Percentiles rank a stretch among this genome's conserved stretches.
Evolutionary conservation across 2,888 invertebrate genomes (phyloP).

Genomic region (Tryphoninae sp.): DNA sequence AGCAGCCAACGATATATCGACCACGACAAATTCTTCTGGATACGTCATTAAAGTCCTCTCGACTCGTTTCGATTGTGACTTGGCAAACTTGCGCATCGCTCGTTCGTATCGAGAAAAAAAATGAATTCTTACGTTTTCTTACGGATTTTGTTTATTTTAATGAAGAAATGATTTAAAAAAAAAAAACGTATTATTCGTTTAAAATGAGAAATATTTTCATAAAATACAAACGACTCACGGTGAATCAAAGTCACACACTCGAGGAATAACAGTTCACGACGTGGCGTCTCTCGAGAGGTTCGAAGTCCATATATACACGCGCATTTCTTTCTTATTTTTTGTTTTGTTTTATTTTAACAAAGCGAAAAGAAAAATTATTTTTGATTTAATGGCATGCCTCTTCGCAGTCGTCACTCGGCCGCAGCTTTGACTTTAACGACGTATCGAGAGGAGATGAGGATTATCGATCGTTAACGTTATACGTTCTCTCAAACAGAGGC

Average conservation of each 20-base stretch:
- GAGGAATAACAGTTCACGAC: not conserved
- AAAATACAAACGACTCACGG: not conserved
- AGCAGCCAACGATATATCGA: conserved; percentile 71
- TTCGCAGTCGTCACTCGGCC: conserved; percentile 56
- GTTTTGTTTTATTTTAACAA: conserved; percentile 2
- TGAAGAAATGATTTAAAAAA: too few relatives aligned
- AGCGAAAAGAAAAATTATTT: conserved; percentile 38
- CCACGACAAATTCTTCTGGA: conserved; percentile 68
- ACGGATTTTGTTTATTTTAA: not conserved
- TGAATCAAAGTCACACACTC: not conserved
- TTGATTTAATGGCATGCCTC: conserved; percentile 55
- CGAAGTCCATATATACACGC: not conserved
- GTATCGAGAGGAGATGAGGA: conserved; percentile 63
- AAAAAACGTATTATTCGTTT: too few relatives aligned
- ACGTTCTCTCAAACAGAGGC: conserved; percentile 57
- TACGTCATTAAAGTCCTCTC: conserved; percentile 68
- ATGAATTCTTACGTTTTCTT: conserved; percentile 17
- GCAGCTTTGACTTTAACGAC: conserved; percentile 61
- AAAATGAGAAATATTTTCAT: not conserved
- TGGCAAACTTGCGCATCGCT: not conserved
- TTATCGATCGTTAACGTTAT: conserved; percentile 65
- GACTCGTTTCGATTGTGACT: not conserved
- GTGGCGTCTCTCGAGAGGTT: not conserved
- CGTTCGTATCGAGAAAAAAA: conserved; percentile 16
- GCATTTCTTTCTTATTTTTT: not conserved